Evolutionary conservation across 2,113 vertebrate genomes (phyloP), one percentile per base, ranked within the genome.

Genomic region (Microtus ochrogaster): DNA sequence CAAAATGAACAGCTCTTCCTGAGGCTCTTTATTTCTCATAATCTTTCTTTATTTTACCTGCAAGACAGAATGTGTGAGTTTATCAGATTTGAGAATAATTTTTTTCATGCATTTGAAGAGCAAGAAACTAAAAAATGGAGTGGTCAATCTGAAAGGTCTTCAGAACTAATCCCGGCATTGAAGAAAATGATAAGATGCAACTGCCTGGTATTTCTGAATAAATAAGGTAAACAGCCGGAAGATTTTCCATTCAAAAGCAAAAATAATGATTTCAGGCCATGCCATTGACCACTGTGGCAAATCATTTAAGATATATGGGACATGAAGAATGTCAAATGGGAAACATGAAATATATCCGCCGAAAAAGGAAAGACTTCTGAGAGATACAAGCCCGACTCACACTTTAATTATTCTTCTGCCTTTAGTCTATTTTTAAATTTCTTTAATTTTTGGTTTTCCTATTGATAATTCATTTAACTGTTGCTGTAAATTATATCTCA

Each of bases 161-260:
- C 72, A 88, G 74, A 98, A 97, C 92, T 41, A 93, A 0, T 93
- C 9, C 82, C 94, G 11, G 1, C 88, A 14, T 52, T 95, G 74
- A 92, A 95, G 49, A 82, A 88, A 97, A 96, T 96, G 21, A 63
- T 0, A 26, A 83, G 3, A 87, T 61, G 65, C 55, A 92, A 26
- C 19, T 91, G 44, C 36, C 74, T 76, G 28, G 44, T 90, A 41
- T n/a, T 47, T 95, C 78, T 96, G 93, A 47, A 96, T 22, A 0
- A 1, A 94, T 86, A 14, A 19, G 0, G 91, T 96, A 85, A 70
- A 84, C 17, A 97, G 0, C 1, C 11, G 66, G 9, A 11, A 85
- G 52, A 65, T 94, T 94, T 95, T 94, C 44, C 13, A 89, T 70
- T 87, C 3, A 88, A 90, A 19, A 92, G 8, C 92, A 33, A 79